Percentiles rank a stretch among this genome's conserved stretches.
Conservation (phyloP, 2,113 vertebrate species). For the Carassius carassius region DNA sequence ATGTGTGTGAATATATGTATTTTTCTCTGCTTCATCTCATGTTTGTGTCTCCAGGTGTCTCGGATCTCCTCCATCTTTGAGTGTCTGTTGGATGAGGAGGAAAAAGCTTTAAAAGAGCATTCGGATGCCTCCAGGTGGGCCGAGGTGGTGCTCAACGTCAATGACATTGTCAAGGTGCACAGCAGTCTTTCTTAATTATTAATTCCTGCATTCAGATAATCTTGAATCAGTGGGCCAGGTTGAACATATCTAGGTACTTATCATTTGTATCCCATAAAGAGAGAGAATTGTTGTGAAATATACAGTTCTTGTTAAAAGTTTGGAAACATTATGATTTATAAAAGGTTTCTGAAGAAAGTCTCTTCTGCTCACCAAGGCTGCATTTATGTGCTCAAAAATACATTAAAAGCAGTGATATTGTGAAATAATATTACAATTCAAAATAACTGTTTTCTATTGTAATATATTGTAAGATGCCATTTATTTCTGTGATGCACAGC, state of each 20-base stretch:
- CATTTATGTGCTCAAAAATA: too few relatives aligned
- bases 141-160: slow-evolving; percentile 83
- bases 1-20: neutral
- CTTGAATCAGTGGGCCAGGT: neutral
- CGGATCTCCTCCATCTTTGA: slow-evolving; percentile 89
- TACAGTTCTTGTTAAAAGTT: too few relatives aligned
- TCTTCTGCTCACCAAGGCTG: too few relatives aligned
- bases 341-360: too few relatives aligned
- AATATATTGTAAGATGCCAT: too few relatives aligned
- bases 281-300: too few relatives aligned
- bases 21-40: neutral
- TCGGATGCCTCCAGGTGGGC: slow-evolving; percentile 85
- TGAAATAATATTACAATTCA: too few relatives aligned
- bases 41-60: slow-evolving; percentile 81
- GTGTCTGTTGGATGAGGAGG: slow-evolving; percentile 89
- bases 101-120: slow-evolving; percentile 81
- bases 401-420: too few relatives aligned
- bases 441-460: too few relatives aligned
- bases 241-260: neutral
- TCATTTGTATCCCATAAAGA: neutral
- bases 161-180: slow-evolving; percentile 88
- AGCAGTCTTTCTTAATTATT: neutral
- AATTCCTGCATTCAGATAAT: neutral
- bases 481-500: too few relatives aligned
- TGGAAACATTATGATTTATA: too few relatives aligned